phyloP scores from a whole-genome alignment of 2,113 vertebrate genomes.

The Tetrao urogallus region DNA sequence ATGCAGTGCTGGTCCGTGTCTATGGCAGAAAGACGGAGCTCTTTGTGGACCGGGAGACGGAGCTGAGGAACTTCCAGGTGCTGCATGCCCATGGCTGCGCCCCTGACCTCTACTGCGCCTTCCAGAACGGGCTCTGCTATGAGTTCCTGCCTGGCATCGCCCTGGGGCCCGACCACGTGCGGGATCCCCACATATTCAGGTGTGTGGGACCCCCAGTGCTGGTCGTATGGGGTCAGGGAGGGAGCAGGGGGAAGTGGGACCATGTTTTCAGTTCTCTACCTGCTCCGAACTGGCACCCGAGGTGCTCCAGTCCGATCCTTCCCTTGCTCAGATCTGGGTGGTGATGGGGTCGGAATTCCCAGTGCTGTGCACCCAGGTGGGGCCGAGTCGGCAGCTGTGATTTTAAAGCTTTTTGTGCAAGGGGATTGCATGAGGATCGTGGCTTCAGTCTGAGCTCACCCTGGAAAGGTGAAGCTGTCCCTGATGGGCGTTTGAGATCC shows the following conservation, averaged over 20 bases:
- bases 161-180: constrained; percentile 88
- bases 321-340: not conserved
- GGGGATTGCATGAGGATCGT: rapidly evolving
- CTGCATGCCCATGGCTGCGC: constrained; percentile 92
- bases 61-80: constrained; percentile 96
- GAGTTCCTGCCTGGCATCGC: constrained; percentile 93
- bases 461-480: not conserved
- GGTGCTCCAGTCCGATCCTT: not conserved
- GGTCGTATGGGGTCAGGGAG: not conserved
- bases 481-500: rapidly evolving
- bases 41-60: constrained; percentile 93
- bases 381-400: not conserved
- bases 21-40: constrained; percentile 95
- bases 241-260: not conserved
- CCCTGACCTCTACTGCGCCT: constrained; percentile 94
- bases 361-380: not conserved
- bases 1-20: constrained; percentile 92
- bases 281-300: not conserved
- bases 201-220: not conserved
- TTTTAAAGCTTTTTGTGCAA: not conserved
- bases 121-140: constrained; percentile 96
- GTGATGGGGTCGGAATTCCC: not conserved
- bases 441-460: not conserved
- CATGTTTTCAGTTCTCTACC: not conserved
- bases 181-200: constrained; percentile 90